Base-by-base conservation (phyloP, 2,888 invertebrate genomes). In the Cantharis rustica region DNA sequence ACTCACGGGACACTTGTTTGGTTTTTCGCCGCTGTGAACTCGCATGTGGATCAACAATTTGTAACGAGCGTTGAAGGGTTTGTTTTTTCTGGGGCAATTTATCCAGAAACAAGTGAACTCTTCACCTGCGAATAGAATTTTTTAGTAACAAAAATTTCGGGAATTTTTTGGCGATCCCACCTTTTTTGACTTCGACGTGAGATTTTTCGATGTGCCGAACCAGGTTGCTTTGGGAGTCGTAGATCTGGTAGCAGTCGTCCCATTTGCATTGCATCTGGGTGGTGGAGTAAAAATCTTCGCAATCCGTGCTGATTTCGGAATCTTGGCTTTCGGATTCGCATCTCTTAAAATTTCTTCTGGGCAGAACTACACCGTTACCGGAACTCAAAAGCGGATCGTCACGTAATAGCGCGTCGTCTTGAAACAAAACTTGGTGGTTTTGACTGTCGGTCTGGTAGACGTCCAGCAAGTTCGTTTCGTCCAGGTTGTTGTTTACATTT, bases 21-120 rank as follows among this genome's bases (percentile, higher is more conserved):
- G 99, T 86, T 99, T 99, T 86, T 99, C 98, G 4, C 99, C 98
- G 16, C 98, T 98, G 88, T 99, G 99, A 0, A 98, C 95, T 15
- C 99, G 89, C 97, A 99, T 98, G 86, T 98, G 98, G 71, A 96
- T 99, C 62, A 98, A 92, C 64, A 99, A 90, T 88, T 99, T 99
- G 90, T 99, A 99, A 81, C 98, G 92, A 0, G 99, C 99, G 88
- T 99, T 98, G 90, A 99, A 99, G 0, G 98, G 98, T 75, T 97
- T 93, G 15, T 94, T 93, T 80, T 95, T 92, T 72, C 98, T 90
- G 0, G 96, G 95, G 88, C 99, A 99, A n/a, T 95, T 95, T 74
- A 93, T 90, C 98, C 98, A 99, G 68, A 95, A 92, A 85, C 98
- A 99, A 31, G 97, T 94, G 88, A 98, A 98, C 83, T 97, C 96